Evolutionary conservation across 2,797 vertebrate genomes (phyloP).

Genomic region (Parauchenoglanis punctatus): DNA sequence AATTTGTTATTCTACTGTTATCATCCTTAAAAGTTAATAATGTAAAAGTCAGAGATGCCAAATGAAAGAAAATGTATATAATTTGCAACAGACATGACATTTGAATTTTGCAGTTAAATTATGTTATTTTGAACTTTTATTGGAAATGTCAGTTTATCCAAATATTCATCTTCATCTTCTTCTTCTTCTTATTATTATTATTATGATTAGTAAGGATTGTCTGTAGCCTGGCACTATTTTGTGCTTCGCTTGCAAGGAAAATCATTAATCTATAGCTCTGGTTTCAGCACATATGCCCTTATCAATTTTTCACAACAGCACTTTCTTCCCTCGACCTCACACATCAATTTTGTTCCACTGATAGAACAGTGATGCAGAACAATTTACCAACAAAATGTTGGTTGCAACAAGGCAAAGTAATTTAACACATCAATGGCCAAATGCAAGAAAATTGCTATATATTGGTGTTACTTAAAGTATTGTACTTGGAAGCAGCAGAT

Average conservation of each 20-base stretch:
- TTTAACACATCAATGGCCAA: conserved; percentile 36
- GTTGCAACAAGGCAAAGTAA: conserved; percentile 27
- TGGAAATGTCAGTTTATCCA: neutral
- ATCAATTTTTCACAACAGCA: conserved; percentile 16
- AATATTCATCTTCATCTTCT: neutral
- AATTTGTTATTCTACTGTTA: neutral
- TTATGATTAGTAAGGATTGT: neutral
- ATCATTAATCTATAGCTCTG: neutral
- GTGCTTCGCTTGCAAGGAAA: conserved; percentile 19
- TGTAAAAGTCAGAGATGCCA: neutral
- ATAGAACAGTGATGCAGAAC: conserved; percentile 35
- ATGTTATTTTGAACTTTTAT: neutral
- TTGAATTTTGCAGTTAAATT: neutral
- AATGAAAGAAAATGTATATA: neutral
- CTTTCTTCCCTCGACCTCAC: neutral
- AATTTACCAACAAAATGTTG: neutral
- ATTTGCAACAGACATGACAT: neutral
- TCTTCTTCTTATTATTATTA: neutral
- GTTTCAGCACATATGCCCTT: neutral
- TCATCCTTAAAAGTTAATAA: neutral
- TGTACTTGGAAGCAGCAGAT: neutral
- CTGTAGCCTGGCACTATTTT: neutral
- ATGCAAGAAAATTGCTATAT: neutral
- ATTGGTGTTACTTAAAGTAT: neutral
- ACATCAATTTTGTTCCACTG: conserved; percentile 27